These are phyloP conservation scores for Clepsis dumicolana DNA, from an alignment of 2,888 invertebrate genomes.

Conservation along the genomic window DNA sequence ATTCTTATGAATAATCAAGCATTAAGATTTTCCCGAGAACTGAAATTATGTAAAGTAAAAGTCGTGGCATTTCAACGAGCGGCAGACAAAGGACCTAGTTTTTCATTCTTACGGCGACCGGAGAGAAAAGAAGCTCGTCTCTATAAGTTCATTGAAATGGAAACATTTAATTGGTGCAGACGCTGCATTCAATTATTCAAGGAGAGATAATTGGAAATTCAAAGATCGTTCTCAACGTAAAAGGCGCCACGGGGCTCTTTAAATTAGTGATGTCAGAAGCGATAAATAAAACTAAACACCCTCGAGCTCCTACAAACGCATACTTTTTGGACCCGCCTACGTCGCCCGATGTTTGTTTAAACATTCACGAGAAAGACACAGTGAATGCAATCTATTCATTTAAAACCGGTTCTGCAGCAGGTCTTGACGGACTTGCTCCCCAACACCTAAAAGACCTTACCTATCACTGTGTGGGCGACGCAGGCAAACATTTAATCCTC, in stretches of 20 bases:
- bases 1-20: constrained; percentile 11
- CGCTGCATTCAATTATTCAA: constrained; percentile 63
- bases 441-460: too few species aligned
- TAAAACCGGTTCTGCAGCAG: too few species aligned
- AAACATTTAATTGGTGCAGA: constrained; percentile 70
- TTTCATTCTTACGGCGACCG: constrained; percentile 12
- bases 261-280: background rate
- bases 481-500: too few species aligned
- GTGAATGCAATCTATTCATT: too few species aligned
- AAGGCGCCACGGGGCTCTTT: background rate
- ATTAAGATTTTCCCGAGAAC: background rate
- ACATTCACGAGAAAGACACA: too few species aligned
- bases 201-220: constrained; percentile 6
- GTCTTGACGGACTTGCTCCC: too few species aligned
- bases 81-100: constrained; percentile 23
- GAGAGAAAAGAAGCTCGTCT: constrained; percentile 15
- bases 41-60: constrained; percentile 22
- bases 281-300: too few species aligned
- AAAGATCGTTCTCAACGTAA: background rate
- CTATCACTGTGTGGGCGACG: too few species aligned
- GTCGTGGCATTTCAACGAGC: constrained; percentile 14
- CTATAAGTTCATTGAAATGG: constrained; percentile 62
- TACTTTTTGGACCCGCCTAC: too few species aligned
- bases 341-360: too few species aligned
- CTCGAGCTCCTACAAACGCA: too few species aligned